Conservation (phyloP, 2,888 invertebrate species). For the Cheilosia vernalis region DNA sequence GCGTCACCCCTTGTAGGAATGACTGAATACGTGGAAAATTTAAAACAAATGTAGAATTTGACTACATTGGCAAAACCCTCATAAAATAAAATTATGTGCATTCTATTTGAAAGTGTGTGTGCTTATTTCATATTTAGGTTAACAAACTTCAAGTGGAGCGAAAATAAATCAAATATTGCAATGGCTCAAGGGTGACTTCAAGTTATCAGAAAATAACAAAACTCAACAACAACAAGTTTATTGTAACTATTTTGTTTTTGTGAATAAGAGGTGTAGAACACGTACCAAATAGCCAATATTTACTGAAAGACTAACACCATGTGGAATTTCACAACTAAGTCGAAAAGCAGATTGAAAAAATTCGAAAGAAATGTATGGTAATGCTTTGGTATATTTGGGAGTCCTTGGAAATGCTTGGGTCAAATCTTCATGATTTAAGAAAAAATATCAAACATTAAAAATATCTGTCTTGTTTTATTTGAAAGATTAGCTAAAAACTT, state of each 20-base stretch:
- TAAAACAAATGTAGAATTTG: neutral
- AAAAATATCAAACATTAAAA: neutral
- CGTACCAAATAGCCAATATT: neutral
- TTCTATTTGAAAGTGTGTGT: no score
- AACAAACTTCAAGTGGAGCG: neutral
- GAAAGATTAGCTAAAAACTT: neutral
- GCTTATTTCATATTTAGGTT: no score
- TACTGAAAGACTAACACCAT: neutral
- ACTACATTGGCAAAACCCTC: no score
- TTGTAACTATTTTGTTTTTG: neutral
- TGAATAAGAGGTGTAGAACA: neutral
- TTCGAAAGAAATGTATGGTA: no score
- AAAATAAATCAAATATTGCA: no score
- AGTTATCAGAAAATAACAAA: neutral
- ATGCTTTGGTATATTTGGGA: neutral
- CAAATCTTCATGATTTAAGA: conserved; percentile 32
- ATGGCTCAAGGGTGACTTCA: neutral
- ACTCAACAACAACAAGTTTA: neutral
- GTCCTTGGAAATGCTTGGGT: conserved; percentile 17
- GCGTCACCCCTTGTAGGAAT: neutral
- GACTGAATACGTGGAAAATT: neutral
- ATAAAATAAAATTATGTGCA: no score
- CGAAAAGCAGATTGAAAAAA: conserved; percentile 5
- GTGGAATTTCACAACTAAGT: neutral
- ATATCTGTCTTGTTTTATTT: neutral